Evolutionary conservation across 1,140 invertebrate genomes (phyloP).

Genomic region (Calosoma granatense): DNA sequence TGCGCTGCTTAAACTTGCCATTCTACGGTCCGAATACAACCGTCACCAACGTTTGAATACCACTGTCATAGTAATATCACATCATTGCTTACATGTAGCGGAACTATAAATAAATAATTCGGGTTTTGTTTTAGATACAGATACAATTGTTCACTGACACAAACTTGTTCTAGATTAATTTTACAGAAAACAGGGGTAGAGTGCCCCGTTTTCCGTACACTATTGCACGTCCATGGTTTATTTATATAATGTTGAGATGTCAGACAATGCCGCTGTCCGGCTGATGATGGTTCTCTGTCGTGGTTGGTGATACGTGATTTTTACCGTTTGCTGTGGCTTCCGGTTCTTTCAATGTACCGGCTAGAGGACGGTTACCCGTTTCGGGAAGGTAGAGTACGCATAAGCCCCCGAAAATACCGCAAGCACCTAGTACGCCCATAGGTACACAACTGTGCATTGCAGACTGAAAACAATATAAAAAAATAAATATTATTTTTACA

Average conservation of each 20-base stretch:
- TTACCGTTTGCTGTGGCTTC: conserved; percentile 24
- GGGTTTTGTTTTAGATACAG: too few relatives aligned
- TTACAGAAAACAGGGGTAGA: too few relatives aligned
- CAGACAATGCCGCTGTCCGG: background rate
- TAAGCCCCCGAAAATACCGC: conserved; percentile 49
- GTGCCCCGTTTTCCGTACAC: too few relatives aligned
- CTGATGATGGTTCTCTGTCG: background rate
- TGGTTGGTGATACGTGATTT: background rate
- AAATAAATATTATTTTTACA: background rate
- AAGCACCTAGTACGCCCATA: conserved; percentile 47
- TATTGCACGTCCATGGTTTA: too few relatives aligned
- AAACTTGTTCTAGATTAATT: too few relatives aligned
- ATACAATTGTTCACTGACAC: too few relatives aligned
- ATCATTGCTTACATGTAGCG: background rate
- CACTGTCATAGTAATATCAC: background rate
- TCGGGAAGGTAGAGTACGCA: conserved; percentile 49
- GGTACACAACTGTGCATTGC: conserved; percentile 43
- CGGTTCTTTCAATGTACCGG: conserved; percentile 26
- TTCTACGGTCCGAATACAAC: too few relatives aligned
- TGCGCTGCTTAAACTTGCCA: too few relatives aligned
- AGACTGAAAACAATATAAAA: conserved; percentile 19
- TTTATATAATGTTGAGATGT: background rate
- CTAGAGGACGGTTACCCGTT: conserved; percentile 33
- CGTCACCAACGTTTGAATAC: too few relatives aligned
- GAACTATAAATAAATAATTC: background rate